These are phyloP conservation scores for Troglohyphantes excavatus DNA, from an alignment of 2,888 invertebrate genomes.

Conservation along the genomic window DNA sequence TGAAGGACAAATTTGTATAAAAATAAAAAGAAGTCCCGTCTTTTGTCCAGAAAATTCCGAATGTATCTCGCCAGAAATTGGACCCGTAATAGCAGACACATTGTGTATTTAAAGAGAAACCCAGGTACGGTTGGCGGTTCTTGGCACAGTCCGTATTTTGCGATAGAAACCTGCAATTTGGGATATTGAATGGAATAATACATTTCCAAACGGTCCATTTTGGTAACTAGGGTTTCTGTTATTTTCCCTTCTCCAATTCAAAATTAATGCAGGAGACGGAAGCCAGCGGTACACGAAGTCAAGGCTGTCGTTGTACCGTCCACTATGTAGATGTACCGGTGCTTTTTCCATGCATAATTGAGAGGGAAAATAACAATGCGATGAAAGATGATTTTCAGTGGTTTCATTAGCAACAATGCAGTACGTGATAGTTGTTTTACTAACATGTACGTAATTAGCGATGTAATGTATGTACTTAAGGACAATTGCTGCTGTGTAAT, in stretches of 20 bases:
- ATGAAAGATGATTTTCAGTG: not conserved
- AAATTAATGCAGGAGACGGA: conserved; percentile 51
- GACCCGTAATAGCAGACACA: conserved; percentile 11
- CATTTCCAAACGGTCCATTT: conserved; percentile 16
- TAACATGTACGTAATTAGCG: not conserved
- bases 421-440: not conserved
- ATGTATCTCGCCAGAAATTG: too few species aligned
- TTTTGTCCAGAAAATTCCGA: too few species aligned
- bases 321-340: not conserved
- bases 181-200: conserved; percentile 61
- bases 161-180: conserved; percentile 60
- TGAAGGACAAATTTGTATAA: too few species aligned
- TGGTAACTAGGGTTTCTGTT: conserved; percentile 53
- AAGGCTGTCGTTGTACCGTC: not conserved
- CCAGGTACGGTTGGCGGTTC: conserved; percentile 16
- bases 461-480: not conserved
- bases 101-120: not conserved
- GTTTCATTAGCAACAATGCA: not conserved
- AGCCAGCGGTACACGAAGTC: not conserved
- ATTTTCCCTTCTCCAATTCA: conserved; percentile 31
- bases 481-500: not conserved
- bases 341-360: not conserved
- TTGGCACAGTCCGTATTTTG: conserved; percentile 60
- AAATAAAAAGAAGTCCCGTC: too few species aligned
- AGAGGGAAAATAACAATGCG: not conserved